Evolutionary conservation across 2,888 invertebrate species (phyloP).

Genomic region (Clistopyga incitator): DNA sequence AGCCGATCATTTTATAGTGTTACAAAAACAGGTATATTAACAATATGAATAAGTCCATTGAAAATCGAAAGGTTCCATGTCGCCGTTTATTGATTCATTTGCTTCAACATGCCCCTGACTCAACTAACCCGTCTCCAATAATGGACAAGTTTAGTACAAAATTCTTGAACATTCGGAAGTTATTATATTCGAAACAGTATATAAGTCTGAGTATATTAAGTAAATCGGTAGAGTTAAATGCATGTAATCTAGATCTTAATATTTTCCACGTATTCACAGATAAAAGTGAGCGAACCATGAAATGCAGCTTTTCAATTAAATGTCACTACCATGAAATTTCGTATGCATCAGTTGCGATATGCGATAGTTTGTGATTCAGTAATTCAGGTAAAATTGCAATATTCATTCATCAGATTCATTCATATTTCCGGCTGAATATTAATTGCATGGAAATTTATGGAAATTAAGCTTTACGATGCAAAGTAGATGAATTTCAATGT

Average conservation of each 20-base stretch:
- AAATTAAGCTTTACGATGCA: slow-evolving; percentile 22
- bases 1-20: no score
- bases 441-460: slow-evolving; percentile 28
- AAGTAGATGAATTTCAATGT: slow-evolving; percentile 9
- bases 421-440: background rate
- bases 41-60: no score
- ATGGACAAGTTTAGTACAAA: no score
- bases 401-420: slow-evolving; percentile 23
- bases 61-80: no score
- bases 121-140: no score
- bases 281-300: background rate
- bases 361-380: slow-evolving; percentile 1
- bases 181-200: no score
- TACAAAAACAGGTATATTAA: no score
- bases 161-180: no score
- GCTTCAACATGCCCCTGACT: no score
- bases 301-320: background rate
- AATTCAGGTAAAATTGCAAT: slow-evolving; percentile 22
- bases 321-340: background rate
- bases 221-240: background rate
- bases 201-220: background rate
- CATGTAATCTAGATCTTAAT: background rate
- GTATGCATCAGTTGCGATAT: slow-evolving; percentile 15
- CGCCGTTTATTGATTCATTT: no score
- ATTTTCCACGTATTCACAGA: background rate